These are phyloP conservation scores for Rotaria magnacalcarata DNA, from an alignment of 2,888 invertebrate species.

Conservation along the genomic window DNA sequence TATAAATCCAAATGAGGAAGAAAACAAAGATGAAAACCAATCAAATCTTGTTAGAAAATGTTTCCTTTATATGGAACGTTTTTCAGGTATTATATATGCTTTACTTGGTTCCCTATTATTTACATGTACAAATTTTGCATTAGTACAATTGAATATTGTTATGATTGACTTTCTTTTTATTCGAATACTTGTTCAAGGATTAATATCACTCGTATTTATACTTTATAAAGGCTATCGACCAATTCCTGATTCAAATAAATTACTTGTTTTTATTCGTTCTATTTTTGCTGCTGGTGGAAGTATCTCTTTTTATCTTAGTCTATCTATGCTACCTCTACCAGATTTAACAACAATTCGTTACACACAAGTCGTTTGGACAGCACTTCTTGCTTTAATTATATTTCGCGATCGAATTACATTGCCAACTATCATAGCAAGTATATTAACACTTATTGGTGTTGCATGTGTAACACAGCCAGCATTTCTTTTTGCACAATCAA, in stretches of 20 bases:
- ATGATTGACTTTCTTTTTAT: neutral
- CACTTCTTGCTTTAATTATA: neutral
- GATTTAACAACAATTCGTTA: constrained; percentile 1
- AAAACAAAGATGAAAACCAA: neutral
- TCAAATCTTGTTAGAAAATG: neutral
- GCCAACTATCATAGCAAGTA: neutral
- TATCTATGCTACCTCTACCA: neutral
- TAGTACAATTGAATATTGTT: neutral
- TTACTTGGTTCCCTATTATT: neutral
- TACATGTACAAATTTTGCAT: neutral
- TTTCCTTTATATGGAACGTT: neutral
- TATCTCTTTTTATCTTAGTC: neutral
- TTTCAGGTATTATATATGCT: neutral
- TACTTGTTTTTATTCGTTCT: neutral
- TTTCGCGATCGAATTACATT: neutral
- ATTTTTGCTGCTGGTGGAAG: neutral
- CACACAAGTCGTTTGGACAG: neutral
- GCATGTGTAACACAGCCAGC: neutral
- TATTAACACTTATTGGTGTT: neutral
- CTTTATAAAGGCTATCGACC: neutral
- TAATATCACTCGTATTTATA: neutral
- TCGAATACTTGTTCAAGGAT: neutral
- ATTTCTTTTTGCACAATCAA: neutral
- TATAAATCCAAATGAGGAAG: neutral
- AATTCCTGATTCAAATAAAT: neutral